Conservation (phyloP, 2,113 vertebrate genomes). For the Cephalopholis sonnerati region DNA sequence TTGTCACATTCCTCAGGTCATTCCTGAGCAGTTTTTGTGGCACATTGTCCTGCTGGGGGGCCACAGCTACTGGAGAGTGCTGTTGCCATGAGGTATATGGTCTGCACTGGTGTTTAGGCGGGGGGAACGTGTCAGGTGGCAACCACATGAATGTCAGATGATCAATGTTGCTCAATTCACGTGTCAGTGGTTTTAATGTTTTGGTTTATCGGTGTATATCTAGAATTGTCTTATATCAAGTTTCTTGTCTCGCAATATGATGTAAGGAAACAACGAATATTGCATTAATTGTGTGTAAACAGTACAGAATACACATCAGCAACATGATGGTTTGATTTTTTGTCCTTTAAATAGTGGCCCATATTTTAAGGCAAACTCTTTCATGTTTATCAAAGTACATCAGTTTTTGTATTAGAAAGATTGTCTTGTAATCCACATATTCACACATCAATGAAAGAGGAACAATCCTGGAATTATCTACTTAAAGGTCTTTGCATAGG, state of each 20-base stretch:
- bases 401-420: background rate
- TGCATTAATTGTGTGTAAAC: background rate
- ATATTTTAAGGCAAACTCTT: background rate
- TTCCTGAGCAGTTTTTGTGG: no score
- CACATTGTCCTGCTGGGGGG: no score
- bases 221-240: background rate
- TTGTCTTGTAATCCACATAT: conserved; percentile 20
- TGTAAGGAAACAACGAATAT: background rate
- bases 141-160: no score
- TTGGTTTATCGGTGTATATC: no score
- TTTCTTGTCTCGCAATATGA: background rate
- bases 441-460: background rate
- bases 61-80: no score
- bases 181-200: no score
- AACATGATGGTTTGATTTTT: background rate
- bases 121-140: no score
- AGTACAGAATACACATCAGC: background rate
- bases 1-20: no score
- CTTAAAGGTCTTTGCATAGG: conserved; percentile 11
- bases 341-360: background rate
- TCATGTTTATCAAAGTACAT: conserved; percentile 5
- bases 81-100: no score
- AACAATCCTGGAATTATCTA: background rate
- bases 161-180: no score
- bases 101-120: no score